phyloP scores from a whole-genome alignment of 2,888 invertebrate genomes.

The Phyllotreta striolata region DNA sequence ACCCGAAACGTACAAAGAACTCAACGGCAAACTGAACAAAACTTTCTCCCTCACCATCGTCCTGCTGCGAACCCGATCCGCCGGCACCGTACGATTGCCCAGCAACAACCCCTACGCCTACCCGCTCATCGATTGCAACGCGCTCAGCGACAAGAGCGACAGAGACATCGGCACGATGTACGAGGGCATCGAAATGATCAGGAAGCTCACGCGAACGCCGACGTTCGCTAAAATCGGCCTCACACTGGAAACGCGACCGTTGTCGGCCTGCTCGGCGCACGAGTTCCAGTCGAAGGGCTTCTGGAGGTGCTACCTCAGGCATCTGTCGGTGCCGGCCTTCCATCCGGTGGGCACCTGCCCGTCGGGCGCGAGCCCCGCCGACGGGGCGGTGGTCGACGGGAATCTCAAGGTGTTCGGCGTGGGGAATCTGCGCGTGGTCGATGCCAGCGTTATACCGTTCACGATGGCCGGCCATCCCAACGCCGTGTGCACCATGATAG shows the following conservation, averaged over 20 bases:
- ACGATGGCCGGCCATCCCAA: conserved; percentile 72
- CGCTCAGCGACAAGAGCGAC: conserved; percentile 64
- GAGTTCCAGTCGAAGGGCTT: conserved; percentile 32
- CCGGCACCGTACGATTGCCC: conserved; percentile 68
- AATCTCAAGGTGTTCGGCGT: conserved; percentile 69
- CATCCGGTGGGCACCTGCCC: conserved; percentile 74
- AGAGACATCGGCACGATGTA: conserved; percentile 64
- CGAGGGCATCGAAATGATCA: conserved; percentile 61
- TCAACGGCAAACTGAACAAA: conserved; percentile 49
- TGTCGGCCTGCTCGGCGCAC: conserved; percentile 25
- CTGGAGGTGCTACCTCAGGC: conserved; percentile 37
- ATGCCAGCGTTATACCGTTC: conserved; percentile 71
- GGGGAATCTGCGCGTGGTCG: conserved; percentile 67
- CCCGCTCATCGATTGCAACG: conserved; percentile 71
- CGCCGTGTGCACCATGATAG: conserved; percentile 74
- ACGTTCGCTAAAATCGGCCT: conserved; percentile 65
- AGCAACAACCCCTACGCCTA: conserved; percentile 31
- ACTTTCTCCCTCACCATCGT: conserved; percentile 20
- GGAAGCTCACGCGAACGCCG: conserved; percentile 61
- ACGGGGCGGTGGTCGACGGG: conserved; percentile 69
- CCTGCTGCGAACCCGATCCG: conserved; percentile 50
- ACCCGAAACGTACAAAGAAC: conserved; percentile 51
- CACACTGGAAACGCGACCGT: conserved; percentile 50
- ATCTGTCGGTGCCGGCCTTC: conserved; percentile 54
- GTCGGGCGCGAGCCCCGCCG: conserved; percentile 70